Evolutionary conservation across 2,888 invertebrate genomes (phyloP), one percentile per base, ranked within the genome.

Genomic region (Nematopogon swammerdamellus): DNA sequence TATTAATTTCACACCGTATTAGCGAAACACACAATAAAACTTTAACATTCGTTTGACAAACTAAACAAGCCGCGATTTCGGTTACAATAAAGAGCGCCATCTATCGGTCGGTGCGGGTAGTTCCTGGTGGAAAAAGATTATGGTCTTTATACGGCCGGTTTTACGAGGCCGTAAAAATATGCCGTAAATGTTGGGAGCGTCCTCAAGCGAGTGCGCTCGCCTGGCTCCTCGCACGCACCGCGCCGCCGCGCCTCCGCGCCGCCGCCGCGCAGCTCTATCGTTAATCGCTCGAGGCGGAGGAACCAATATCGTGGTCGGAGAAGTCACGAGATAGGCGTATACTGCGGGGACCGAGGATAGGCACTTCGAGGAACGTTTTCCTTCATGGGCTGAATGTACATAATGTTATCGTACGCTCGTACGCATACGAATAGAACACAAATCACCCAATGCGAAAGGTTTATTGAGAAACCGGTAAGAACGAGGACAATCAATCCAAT

Each of bases 1-100:
- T 77, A 79, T 79, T 77, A 77, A 79, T 79, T 77, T 79, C 74
- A 77, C 79, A 79, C 75, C 73, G 70, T 74, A 79, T 79, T 79
- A 77, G 79, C 77, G 72, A 74, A 75, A 75, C 79, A 74, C 63
- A 75, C 72, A 74, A 77, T 77, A 77, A 79, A 79, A 79, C 70
- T 76, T 74, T 64, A 72, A 73, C 72, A 68, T 72, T 73, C 67
- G 61, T 65, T 65, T 45, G 45, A 46, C 43, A 19, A 14, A 43
- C 47, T 17, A 17, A 20, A 47, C 16, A 17, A 72, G 70, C 29
- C 19, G 11, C 70, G 73, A 76, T 75, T 70, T 69, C 63, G 58
- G 68, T 42, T 14, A 69, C 68, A 68, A 68, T 63, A 63, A 63
- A 70, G 64, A 72, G 68, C 75, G 75, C 74, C 75, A 75, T 76